Base-by-base conservation (phyloP, 2,888 invertebrate genomes). In the Metalampra italica region DNA sequence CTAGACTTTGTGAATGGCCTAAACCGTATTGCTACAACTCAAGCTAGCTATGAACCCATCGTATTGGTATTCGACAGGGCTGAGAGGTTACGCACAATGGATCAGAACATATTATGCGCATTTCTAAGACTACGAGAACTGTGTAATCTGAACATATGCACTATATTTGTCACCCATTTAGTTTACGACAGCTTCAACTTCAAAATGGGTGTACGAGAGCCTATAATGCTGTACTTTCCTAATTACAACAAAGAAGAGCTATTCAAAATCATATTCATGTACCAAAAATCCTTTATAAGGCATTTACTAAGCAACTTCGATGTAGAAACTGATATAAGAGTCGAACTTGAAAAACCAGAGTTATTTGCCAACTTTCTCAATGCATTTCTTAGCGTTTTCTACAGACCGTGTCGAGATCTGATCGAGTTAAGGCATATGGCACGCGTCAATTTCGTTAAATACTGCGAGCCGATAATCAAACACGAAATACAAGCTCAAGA, bases 361-460 rank as follows among this genome's bases (percentile, higher is more conserved):
- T 91, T 97, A 67, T 97, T 95, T 77, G 90, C 89, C 43, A 94
- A 94, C 81, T 97, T 96, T 81, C 81, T 97, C 45, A 95, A 93
- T 76, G 91, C 96, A 43, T 94, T 97, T 72, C 85, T 97, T 4
- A 94, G 95, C 59, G 94, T 97, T 36, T 97, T 96, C 80, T 94
- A 94, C 68, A 90, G 94, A 65, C 94, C 94, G 29, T 97, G 97
- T 78, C 91, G 97, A 15, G 96, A 97, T 90, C 79, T 97, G 44
- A 93, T 93, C 22, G 97, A 98, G 80, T 88, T 98, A 47, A 91
- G 93, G 55, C 92, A 96, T 67, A 93, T 96, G 91, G 94, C 96
- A n/a, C 90, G 92, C 61, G 85, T 92, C 40, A 94, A 93, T 75
- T 97, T 96, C 67, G 71, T 88, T 0, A 93, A 93, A 70, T 97